Conservation (phyloP, 2,888 invertebrate genomes). For the Plemyria rubiginata region DNA sequence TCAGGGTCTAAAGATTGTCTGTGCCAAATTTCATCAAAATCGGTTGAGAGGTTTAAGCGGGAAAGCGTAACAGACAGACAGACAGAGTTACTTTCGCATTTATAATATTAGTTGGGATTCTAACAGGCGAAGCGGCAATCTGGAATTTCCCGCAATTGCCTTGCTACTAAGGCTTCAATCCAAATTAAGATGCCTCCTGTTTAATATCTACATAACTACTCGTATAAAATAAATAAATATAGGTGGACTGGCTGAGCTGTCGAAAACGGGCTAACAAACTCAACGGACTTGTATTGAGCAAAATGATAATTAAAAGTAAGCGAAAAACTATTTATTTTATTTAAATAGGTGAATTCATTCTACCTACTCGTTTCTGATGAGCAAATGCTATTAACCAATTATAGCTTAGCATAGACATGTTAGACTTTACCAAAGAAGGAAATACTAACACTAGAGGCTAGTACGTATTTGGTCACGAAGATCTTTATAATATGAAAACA, state of each 20-base stretch:
- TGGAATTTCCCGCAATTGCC: slow-evolving; percentile 16
- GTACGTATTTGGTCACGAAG: slow-evolving; percentile 15
- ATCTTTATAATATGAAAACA: slow-evolving; percentile 9
- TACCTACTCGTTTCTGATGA: background rate
- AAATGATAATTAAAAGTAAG: background rate
- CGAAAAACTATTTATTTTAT: background rate
- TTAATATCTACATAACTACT: background rate
- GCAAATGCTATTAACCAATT: too few species aligned
- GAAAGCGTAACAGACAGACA: too few species aligned
- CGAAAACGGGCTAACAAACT: too few species aligned
- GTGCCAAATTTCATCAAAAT: too few species aligned
- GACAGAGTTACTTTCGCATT: too few species aligned
- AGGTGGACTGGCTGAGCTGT: too few species aligned
- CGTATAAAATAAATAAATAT: background rate
- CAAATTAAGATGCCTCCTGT: slow-evolving; percentile 3
- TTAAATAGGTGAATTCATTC: background rate
- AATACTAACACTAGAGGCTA: slow-evolving; percentile 6
- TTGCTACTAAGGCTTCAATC: slow-evolving; percentile 14
- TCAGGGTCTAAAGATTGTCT: too few species aligned
- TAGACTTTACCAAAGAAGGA: slow-evolving; percentile 11
- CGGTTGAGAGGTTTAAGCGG: too few species aligned
- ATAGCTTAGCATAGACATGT: background rate
- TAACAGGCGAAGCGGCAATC: background rate
- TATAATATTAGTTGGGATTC: background rate
- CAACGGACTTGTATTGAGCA: too few species aligned